Evolutionary conservation across 2,113 vertebrate genomes (phyloP), one percentile per base, ranked within the genome.

Genomic region (Caretta caretta): DNA sequence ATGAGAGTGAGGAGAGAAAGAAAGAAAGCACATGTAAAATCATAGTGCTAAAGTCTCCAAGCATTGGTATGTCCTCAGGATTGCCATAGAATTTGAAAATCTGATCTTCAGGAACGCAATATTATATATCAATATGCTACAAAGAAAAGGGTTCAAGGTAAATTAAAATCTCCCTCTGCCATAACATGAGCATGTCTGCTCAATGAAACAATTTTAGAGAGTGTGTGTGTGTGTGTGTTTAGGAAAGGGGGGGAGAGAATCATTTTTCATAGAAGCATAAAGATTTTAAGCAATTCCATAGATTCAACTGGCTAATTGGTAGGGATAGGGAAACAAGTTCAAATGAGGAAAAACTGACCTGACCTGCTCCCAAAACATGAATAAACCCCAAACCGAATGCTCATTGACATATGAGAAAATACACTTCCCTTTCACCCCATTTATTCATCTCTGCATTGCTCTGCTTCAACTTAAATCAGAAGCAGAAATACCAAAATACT

Each of bases 121-220:
- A 24, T 19, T 86, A 72, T 8, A 80, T 46, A 78, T 6, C 10
- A 53, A 59, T 57, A 14, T 4, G 12, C 88, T 13, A 2, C 24
- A 92, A 84, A 29, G 51, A 0, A 0, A 1, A 57, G 22, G 84
- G 11, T 49, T 25, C 53, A 42, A 19, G 0, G 4, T 69, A 19
- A 86, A 10, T 81, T 69, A 72, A 24, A 25, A 59, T 3, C 17
- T 5, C 80, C 5, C 7, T 17, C 3, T 57, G 22, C 3, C 49
- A 83, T 35, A 84, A 22, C 4, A 4, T 31, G 38, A 75, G 6
- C 81, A 27, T 22, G 17, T 46, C 54, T 6, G 1, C 42, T 14
- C 4, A 42, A 42, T 29, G 17, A 57, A 62, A 42, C 42, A 4
- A 2, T 54, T 49, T 87, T 54, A 80, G 54, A 53, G 22, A 72